Conservation (phyloP, 2,113 vertebrate species). For the Stomatorhinus ivindoensis region DNA sequence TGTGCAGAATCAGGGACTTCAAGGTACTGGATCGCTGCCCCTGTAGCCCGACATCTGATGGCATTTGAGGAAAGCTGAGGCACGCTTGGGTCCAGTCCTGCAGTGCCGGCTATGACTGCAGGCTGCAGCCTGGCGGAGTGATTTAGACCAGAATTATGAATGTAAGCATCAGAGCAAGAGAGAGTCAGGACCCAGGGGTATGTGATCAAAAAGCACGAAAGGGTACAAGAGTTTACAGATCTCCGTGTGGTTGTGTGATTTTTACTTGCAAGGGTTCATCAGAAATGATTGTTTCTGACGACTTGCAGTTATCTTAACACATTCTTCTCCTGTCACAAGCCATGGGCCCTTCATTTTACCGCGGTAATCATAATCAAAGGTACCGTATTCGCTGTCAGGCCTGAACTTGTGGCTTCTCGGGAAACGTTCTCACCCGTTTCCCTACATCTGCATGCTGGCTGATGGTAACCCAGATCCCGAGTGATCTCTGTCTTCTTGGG, state of each 20-base stretch:
- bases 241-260: background rate
- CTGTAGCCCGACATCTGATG: background rate
- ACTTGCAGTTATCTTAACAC: background rate
- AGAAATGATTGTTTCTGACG: background rate
- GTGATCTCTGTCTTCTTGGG: conserved; percentile 7
- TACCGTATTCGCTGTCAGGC: background rate
- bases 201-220: background rate
- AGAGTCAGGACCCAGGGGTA: background rate
- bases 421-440: background rate
- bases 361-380: background rate
- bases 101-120: no score
- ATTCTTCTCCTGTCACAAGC: background rate
- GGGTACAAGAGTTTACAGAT: background rate
- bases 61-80: conserved; percentile 5
- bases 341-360: background rate
- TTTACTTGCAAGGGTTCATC: background rate
- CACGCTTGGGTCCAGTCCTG: background rate
- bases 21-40: background rate
- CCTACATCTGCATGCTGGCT: background rate
- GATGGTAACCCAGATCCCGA: background rate
- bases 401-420: background rate
- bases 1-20: background rate
- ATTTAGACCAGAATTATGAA: background rate
- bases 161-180: background rate
- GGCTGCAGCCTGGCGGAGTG: background rate